A percentile compares a stretch with the other conserved stretches of the same genome.
phyloP scores from a whole-genome alignment of 2,888 invertebrate species.

The Oligia latruncula region DNA sequence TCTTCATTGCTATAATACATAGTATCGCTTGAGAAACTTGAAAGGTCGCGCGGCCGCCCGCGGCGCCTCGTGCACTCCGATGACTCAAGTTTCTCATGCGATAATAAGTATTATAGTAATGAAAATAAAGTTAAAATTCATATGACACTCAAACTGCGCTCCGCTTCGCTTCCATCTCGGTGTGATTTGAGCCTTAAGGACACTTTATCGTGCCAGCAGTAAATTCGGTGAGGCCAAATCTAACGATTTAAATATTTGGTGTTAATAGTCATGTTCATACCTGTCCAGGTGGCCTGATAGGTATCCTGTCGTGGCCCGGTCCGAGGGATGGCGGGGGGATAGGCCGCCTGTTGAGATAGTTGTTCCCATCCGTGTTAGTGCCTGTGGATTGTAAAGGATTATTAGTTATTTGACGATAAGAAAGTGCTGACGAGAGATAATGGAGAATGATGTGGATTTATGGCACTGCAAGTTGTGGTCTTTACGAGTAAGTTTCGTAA shows the following conservation, averaged over 20 bases:
- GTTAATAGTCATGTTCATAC: slow-evolving; percentile 67
- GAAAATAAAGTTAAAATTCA: no score
- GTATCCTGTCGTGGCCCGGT: slow-evolving; percentile 95
- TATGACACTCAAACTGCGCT: no score
- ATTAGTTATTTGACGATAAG: slow-evolving; percentile 3
- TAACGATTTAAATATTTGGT: neutral
- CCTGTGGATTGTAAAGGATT: slow-evolving; percentile 74
- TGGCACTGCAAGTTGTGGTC: neutral
- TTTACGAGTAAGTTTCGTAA: neutral
- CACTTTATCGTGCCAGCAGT: neutral
- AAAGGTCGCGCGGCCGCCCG: no score
- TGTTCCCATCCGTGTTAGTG: slow-evolving; percentile 91
- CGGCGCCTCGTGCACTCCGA: no score
- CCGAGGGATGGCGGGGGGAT: slow-evolving; percentile 96
- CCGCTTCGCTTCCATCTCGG: no score
- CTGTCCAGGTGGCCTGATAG: slow-evolving; percentile 94
- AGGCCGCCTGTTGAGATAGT: slow-evolving; percentile 93
- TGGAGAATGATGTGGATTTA: neutral
- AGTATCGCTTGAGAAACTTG: no score
- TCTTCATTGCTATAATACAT: no score
- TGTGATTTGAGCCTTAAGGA: neutral
- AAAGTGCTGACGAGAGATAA: neutral
- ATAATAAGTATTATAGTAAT: no score
- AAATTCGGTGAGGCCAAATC: neutral
- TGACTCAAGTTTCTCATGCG: no score